Evolutionary conservation across 2,888 invertebrate genomes (phyloP), one percentile per base, ranked within the genome.

Genomic region (Allophyes oxyacanthae): DNA sequence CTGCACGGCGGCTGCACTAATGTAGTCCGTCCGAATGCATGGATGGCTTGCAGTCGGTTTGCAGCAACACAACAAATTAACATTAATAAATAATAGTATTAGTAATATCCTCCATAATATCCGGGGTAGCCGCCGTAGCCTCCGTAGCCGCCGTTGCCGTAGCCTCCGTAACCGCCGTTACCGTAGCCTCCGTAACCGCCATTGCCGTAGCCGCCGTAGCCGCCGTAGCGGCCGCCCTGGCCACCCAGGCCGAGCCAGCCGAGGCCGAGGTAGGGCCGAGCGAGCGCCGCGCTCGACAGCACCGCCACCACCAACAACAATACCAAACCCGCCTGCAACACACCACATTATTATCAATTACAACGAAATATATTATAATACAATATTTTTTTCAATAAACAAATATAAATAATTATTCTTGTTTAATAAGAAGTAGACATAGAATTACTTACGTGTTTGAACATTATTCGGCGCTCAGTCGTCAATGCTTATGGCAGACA

Each of bases 401-500:
- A n/a, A n/a, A n/a, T n/a, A n/a, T n/a, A n/a, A n/a, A n/a, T n/a
- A n/a, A n/a, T n/a, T n/a, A n/a, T n/a, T n/a, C n/a, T n/a, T n/a
- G n/a, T n/a, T n/a, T n/a, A n/a, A n/a, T n/a, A n/a, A n/a, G n/a
- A n/a, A 28, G 28, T 28, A 28, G 11, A 28, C 1, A 13, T 11
- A 4, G 14, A 15, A 37, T 38, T 15, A 69, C 69, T 69, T 55
- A 69, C 69, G 44, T 62, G 54, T 50, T 49, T 55, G 6, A 34
- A 30, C 69, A 69, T 69, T 2, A 28, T 28, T 1, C 28, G 28
- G 28, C 28, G 7, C 0, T 52, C 37, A 37, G 49, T 1, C 10
- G 26, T 14, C 10, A 53, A 6, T 64, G 41, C 6, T 11, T 15
- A 33, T 10, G 20, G 34, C 7, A 34, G 13, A 40, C 33, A 14